Evolutionary conservation across 2,797 vertebrate genomes (phyloP), one percentile per base, ranked within the genome.

Genomic region (Gymnothorax javanicus): DNA sequence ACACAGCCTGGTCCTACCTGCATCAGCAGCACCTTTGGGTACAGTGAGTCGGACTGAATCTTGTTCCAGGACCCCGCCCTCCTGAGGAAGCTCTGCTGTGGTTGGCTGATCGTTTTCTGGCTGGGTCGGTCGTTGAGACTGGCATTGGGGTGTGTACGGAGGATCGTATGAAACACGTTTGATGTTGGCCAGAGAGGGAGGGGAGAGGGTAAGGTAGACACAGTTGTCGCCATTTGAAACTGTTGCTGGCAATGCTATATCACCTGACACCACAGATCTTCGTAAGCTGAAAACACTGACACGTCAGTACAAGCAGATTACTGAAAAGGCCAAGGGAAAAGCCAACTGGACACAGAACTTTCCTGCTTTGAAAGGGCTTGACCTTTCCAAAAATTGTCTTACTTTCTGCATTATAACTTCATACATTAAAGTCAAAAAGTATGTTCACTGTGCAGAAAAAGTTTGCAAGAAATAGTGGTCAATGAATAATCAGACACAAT

Each of bases 1-100:
- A 4, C 33, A 7, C 5, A 27, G 23, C 3, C 4, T 92, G 95
- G 94, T 93, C 93, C 88, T 86, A 58, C 91, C 85, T 79, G 89
- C 85, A 62, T 88, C 85, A 12, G 69, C 25, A 7, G 86, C 50
- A 23, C 91, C 91, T 86, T 94, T 95, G 83, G 90, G 88, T 27
- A 94, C 33, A 11, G 91, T 89, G 71, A 94, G 85, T 54, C 87
- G 87, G 0, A 94, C 88, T 0, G 91, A 93, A 69, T 90, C 90
- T 0, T 93, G 91, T 71, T 94, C 93, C 87, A 82, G 4, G n/a
- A 93, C 54, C 0, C 84, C 86, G 23, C 64, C 79, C 82, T 89
- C 91, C 84, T 91, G 88, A 54, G 93, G 91, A 0, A 88, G 81
- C 83, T 91, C 92, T 83, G 86, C 67, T 92, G 93, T 0, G 93